phyloP scores from a whole-genome alignment of 2,797 vertebrate genomes.

The Synaphobranchus kaupii region DNA sequence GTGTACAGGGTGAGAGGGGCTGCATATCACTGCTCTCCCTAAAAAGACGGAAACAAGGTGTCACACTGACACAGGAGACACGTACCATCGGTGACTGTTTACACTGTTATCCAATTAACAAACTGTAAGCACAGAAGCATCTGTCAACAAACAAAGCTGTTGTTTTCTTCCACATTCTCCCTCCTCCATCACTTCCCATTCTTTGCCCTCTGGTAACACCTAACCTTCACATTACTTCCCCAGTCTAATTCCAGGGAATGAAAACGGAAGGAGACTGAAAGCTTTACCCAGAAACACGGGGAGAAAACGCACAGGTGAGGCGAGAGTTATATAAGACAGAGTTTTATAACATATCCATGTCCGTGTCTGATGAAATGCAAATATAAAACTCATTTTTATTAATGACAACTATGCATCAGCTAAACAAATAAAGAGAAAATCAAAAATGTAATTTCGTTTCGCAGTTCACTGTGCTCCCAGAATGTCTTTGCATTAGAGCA shows the following conservation, averaged over 20 bases:
- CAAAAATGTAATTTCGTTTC: not conserved
- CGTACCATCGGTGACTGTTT: conserved; percentile 96
- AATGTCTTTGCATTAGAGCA: not conserved
- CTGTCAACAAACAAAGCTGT: conserved; percentile 99
- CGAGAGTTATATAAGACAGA: no score
- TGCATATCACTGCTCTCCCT: conserved; percentile 49
- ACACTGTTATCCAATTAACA: conserved; percentile 99
- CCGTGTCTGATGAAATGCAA: not conserved
- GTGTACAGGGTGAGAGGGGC: conserved; percentile 20
- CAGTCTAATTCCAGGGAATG: conserved; percentile 78
- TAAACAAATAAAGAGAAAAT: not conserved
- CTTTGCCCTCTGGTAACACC: conserved; percentile 72
- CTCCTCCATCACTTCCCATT: not conserved
- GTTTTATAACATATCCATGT: no score
- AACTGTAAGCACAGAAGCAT: conserved; percentile 93
- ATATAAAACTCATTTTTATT: not conserved
- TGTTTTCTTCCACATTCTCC: conserved; percentile 76
- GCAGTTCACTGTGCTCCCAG: not conserved
- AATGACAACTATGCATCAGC: not conserved
- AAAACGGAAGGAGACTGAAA: conserved; percentile 55
- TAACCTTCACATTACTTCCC: conserved; percentile 78
- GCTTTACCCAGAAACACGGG: not conserved
- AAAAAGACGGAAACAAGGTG: conserved; percentile 78
- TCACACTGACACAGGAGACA: conserved; percentile 85
- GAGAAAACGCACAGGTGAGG: not conserved